phyloP scores from a whole-genome alignment of 1,140 invertebrate genomes.

The Euwallacea similis region DNA sequence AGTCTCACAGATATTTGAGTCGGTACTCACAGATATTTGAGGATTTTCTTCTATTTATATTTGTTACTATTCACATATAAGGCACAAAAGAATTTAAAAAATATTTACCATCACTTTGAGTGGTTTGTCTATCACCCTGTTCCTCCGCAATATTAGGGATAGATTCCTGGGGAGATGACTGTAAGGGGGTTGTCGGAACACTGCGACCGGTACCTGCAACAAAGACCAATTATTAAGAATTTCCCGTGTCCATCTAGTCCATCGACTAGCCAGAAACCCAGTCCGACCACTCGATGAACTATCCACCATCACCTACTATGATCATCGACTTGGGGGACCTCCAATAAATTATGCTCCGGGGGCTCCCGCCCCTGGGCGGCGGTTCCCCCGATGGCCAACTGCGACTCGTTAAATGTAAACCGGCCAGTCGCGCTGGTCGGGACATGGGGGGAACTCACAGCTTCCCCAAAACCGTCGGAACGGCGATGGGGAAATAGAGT shows the following conservation, averaged over 20 bases:
- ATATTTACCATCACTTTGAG: constrained; percentile 52
- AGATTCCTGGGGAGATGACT: constrained; percentile 65
- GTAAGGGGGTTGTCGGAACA: constrained; percentile 72
- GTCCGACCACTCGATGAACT: constrained; percentile 15
- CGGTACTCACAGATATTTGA: constrained; percentile 35
- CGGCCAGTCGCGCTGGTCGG: constrained; percentile 63
- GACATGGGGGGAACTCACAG: constrained; percentile 85
- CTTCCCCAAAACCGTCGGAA: constrained; percentile 88
- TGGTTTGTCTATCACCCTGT: constrained; percentile 38
- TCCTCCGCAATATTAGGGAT: constrained; percentile 48
- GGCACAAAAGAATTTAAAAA: constrained; percentile 8
- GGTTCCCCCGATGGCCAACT: background rate
- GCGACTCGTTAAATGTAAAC: constrained; percentile 73
- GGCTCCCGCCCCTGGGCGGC: constrained; percentile 18
- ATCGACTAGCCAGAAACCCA: constrained; percentile 5
- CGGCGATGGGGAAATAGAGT: constrained; percentile 81
- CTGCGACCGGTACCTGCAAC: constrained; percentile 63
- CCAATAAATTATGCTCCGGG: constrained; percentile 43
- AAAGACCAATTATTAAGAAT: constrained; percentile 42
- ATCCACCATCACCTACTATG: constrained; percentile 42
- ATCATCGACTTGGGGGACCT: constrained; percentile 47
- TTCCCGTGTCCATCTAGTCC: constrained; percentile 25
- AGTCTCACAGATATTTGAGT: constrained; percentile 41
- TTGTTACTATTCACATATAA: background rate
- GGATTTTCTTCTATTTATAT: constrained; percentile 31